These are phyloP conservation scores for Xenotilapia flavipinnis DNA, from an alignment of 2,113 vertebrate species.

Conservation along the genomic window DNA sequence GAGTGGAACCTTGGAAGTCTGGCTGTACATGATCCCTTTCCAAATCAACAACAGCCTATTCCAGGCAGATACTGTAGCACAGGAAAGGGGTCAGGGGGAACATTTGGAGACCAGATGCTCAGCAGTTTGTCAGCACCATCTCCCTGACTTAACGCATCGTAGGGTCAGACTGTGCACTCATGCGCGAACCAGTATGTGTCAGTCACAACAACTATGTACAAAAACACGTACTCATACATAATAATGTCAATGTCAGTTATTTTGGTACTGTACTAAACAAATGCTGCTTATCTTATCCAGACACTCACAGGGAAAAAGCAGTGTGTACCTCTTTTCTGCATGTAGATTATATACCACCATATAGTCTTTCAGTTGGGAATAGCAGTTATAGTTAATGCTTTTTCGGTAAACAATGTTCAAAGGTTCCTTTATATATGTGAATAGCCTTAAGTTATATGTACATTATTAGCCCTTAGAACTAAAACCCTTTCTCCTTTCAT, in stretches of 20 bases:
- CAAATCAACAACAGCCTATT: slow-evolving; percentile 62
- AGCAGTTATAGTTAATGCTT: background rate
- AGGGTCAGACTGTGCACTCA: slow-evolving; percentile 49
- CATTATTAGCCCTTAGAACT: background rate
- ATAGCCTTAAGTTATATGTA: background rate
- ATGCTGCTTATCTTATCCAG: background rate
- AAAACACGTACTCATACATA: slow-evolving; percentile 46
- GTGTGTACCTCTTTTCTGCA: background rate
- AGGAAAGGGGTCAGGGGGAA: slow-evolving; percentile 56
- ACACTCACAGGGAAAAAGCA: background rate
- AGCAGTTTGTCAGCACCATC: slow-evolving; percentile 56
- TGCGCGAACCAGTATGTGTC: slow-evolving; percentile 43
- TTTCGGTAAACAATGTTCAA: background rate
- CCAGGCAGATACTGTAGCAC: slow-evolving; percentile 50
- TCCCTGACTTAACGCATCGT: slow-evolving; percentile 38
- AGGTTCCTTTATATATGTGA: background rate
- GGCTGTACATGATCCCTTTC: slow-evolving; percentile 48
- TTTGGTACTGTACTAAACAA: slow-evolving; percentile 1
- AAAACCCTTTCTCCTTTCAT: background rate
- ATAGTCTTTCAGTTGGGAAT: background rate
- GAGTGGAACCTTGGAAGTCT: slow-evolving; percentile 27
- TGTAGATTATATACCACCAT: background rate
- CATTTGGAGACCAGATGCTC: slow-evolving; percentile 78
- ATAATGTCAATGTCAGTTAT: slow-evolving; percentile 57
- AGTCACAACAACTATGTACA: slow-evolving; percentile 46